Base-by-base conservation (phyloP, 1,140 invertebrate species). In the Ladona fulva region DNA sequence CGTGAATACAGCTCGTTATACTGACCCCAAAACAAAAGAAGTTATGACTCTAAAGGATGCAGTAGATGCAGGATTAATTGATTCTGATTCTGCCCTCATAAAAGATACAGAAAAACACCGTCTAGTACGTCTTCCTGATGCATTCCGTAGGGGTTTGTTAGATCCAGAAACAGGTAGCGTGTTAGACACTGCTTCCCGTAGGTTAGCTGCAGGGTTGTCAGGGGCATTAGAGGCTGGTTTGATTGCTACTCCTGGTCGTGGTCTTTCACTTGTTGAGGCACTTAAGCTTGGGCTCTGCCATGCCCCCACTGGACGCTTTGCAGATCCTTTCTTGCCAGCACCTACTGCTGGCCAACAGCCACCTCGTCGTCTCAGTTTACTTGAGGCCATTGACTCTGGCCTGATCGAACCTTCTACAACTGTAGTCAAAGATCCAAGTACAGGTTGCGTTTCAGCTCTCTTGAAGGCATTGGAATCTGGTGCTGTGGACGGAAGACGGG, bases 81-180 rank as follows among this genome's bases (percentile, higher is more conserved):
- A 97, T 87, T 91, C 94, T 0, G 91, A 95, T 84, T 94, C 94
- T 11, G 94, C 93, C 42, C 85, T 96, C 77, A 90, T 97, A 66
- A 97, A 96, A 89, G 95, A 97, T 86, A 89, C 90, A 79, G 89
- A 91, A 80, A 94, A 94, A 82, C 91, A 91, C 81, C 91, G 92
- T 82, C 85, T 97, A 78, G 88, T 96, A 11, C 95, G 94, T 82
- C 87, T 97, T 77, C 90, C 92, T 25, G 94, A 96, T 83, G 95
- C 94, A 19, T 94, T 94, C 85, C 89, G 93, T 73, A 92, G 92
- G 83, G 95, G 94, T 24, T 86, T 97, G 19, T 92, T 97, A 86
- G 95, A 97, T 84, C 89, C 92, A 22, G 93, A 95, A 77, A 95
- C 95, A 80, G 91, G 91, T 79, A 93, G 92, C 83, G 92, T 95